Percentiles rank a stretch among this genome's conserved stretches.
Conservation (phyloP, 2,797 vertebrate species). For the Merluccius polli region DNA sequence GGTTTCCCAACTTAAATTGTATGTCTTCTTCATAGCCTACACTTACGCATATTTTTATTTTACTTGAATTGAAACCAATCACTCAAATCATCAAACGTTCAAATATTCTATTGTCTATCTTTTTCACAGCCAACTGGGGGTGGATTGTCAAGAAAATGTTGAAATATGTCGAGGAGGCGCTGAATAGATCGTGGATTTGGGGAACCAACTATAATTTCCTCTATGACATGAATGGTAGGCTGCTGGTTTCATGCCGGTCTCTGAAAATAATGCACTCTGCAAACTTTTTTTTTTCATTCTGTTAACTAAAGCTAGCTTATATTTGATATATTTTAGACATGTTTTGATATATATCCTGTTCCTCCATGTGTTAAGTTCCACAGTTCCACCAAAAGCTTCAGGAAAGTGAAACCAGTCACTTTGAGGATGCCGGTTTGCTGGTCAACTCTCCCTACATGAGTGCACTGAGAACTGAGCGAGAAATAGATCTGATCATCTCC, state of each 20-base stretch:
- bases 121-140: not conserved
- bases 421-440: conserved; percentile 10
- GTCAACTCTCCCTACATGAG: conserved; percentile 17
- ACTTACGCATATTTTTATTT: too few species aligned
- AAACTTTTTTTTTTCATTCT: not conserved
- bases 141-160: not conserved
- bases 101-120: not conserved
- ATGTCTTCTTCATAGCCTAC: too few species aligned
- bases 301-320: not conserved
- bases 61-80: too few species aligned
- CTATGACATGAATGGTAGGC: not conserved
- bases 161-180: not conserved
- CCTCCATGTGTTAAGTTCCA: not conserved
- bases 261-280: not conserved
- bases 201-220: conserved; percentile 11
- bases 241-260: not conserved
- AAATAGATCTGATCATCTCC: conserved; percentile 27
- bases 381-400: not conserved
- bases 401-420: not conserved
- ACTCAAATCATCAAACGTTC: not conserved
- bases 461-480: conserved; percentile 14
- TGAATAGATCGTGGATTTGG: not conserved
- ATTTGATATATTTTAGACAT: not conserved
- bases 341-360: not conserved
- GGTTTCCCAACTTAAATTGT: too few species aligned